These are phyloP conservation scores for Brachypterus glaber DNA, from an alignment of 2,888 invertebrate species.

Conservation along the genomic window DNA sequence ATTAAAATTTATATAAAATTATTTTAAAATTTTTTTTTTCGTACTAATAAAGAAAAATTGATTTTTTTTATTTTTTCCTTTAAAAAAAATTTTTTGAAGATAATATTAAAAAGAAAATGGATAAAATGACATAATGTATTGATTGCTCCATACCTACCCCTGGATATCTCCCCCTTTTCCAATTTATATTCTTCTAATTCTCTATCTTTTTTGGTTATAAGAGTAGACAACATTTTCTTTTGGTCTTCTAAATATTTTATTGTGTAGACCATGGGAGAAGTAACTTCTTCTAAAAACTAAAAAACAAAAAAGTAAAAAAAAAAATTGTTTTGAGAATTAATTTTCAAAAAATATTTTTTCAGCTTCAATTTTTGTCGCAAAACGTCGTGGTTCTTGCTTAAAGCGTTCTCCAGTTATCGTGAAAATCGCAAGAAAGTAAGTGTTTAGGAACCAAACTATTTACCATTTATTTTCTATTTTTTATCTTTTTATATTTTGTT, in stretches of 20 bases:
- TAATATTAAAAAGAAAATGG: conserved; percentile 1
- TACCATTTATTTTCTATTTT: no score
- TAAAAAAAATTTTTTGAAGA: no score
- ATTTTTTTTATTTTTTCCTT: no score
- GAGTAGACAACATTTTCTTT: conserved; percentile 38
- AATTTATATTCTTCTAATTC: conserved; percentile 48
- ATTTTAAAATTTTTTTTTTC: not conserved
- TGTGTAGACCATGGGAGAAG: conserved; percentile 37
- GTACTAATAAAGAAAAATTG: no score
- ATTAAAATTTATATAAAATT: no score
- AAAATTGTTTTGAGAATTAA: conserved; percentile 1
- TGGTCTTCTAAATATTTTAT: conserved; percentile 42
- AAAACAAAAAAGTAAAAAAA: conserved; percentile 15
- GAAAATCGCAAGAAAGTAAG: no score
- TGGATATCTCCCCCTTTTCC: conserved; percentile 42
- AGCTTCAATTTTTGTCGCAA: no score
- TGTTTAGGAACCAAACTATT: no score
- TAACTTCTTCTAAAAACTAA: conserved; percentile 30
- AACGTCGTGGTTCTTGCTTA: no score
- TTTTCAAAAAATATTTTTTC: conserved; percentile 2
- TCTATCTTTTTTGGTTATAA: conserved; percentile 45
- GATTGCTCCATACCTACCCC: conserved; percentile 37
- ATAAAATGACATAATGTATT: not conserved
- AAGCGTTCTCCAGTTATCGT: no score
- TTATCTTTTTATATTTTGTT: no score